Evolutionary conservation across 2,113 vertebrate species (phyloP).

Genomic region (Halichoeres trimaculatus): DNA sequence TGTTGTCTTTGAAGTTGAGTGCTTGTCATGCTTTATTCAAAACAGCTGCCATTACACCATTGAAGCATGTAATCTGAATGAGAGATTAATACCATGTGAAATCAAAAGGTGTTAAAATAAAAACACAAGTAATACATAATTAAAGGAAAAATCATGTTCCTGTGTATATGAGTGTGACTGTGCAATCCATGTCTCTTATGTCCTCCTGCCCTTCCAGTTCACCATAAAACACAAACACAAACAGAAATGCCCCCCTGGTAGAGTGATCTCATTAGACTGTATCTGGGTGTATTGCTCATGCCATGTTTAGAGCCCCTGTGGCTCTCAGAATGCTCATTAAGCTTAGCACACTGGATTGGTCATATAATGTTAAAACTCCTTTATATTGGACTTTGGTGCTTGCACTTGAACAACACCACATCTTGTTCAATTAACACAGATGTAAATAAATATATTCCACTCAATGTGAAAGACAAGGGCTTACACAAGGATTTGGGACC

Average conservation of each 20-base stretch:
- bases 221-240: constrained; percentile 8
- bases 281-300: constrained; percentile 7
- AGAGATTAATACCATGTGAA: constrained; percentile 43
- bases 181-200: not conserved
- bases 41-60: constrained; percentile 40
- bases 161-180: not conserved
- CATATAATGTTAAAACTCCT: not conserved
- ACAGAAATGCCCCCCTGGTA: not conserved
- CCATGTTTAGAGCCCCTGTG: constrained; percentile 7
- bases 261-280: constrained; percentile 9
- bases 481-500: too few species aligned
- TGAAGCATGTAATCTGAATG: constrained; percentile 60
- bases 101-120: constrained; percentile 36
- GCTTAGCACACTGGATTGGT: constrained; percentile 14
- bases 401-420: not conserved
- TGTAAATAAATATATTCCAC: too few species aligned
- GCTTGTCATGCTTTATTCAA: constrained; percentile 38
- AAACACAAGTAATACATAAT: constrained; percentile 17
- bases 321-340: not conserved
- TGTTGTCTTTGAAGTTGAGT: constrained; percentile 59
- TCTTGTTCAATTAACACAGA: too few species aligned
- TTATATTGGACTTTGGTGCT: not conserved
- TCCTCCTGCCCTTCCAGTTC: not conserved
- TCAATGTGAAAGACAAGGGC: too few species aligned
- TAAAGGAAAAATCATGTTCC: too few species aligned